A percentile compares a stretch with the other conserved stretches of the same genome.
These are phyloP conservation scores for Nanorana parkeri DNA, from an alignment of 2,113 vertebrate species.

Conservation along the genomic window DNA sequence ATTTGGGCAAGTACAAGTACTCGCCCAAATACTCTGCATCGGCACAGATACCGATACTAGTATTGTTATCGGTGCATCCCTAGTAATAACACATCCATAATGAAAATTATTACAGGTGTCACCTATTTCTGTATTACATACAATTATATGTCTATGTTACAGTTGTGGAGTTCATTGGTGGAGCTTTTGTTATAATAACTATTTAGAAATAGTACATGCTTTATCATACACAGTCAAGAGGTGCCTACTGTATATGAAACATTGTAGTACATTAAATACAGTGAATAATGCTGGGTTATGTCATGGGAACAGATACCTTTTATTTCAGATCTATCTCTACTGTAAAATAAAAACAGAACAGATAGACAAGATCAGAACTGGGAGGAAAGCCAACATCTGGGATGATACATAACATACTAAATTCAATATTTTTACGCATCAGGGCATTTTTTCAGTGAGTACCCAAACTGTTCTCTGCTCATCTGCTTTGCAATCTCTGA, in stretches of 20 bases:
- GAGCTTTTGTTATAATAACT: too few relatives aligned
- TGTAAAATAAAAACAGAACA: neutral
- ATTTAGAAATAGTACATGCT: too few relatives aligned
- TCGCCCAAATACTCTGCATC: too few relatives aligned
- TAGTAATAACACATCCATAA: too few relatives aligned
- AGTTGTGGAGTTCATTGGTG: too few relatives aligned
- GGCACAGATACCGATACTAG: too few relatives aligned
- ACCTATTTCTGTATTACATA: too few relatives aligned
- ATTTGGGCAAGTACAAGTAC: too few relatives aligned
- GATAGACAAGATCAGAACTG: neutral
- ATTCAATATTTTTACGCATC: constrained; percentile 34
- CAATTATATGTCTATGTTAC: too few relatives aligned
- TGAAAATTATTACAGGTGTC: too few relatives aligned
- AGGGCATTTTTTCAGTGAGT: neutral
- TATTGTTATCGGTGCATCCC: too few relatives aligned
- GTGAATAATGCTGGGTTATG: neutral
- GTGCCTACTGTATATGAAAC: neutral
- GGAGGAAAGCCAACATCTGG: neutral
- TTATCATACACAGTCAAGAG: too few relatives aligned
- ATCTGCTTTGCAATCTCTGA: constrained; percentile 9
- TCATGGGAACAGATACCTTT: neutral
- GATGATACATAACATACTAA: neutral
- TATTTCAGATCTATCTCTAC: neutral
- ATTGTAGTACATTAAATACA: neutral
- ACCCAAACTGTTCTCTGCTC: constrained; percentile 1